A percentile compares a stretch with the other conserved stretches of the same genome.
Evolutionary conservation across 2,113 vertebrate genomes (phyloP).

Genomic region (Pogonocichla stellata): DNA sequence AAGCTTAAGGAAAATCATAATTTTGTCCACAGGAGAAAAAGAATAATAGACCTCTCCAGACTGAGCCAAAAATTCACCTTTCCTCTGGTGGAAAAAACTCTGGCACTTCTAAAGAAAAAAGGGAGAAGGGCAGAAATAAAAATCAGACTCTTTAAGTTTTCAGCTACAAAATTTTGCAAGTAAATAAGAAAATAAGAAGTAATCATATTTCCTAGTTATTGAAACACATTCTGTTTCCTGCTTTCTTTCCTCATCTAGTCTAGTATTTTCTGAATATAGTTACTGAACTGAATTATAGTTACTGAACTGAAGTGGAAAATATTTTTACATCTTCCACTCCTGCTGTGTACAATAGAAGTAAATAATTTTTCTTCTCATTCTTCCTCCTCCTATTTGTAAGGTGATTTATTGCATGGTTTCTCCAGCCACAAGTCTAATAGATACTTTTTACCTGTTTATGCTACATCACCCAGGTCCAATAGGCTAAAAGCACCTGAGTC

Average conservation of each 20-base stretch:
- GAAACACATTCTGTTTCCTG: neutral
- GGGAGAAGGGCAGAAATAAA: neutral
- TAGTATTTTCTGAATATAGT: neutral
- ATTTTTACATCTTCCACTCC: neutral
- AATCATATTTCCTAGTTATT: neutral
- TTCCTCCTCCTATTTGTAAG: neutral
- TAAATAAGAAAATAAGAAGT: neutral
- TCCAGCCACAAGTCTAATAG: neutral
- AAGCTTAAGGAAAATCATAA: neutral
- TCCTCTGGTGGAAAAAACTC: neutral
- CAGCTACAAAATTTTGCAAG: neutral
- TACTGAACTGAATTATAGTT: neutral
- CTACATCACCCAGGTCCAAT: neutral
- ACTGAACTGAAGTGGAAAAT: neutral
- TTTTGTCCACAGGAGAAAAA: neutral
- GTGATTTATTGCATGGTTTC: neutral
- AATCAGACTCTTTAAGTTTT: neutral
- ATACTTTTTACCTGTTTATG: neutral
- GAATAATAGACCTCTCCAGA: neutral
- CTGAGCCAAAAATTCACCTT: neutral
- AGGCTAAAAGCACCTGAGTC: neutral
- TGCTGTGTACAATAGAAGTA: neutral
- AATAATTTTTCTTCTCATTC: neutral
- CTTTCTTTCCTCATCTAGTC: neutral
- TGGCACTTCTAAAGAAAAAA: neutral